phyloP scores from a whole-genome alignment of 2,113 vertebrate genomes.

The Stigmatopora argus region DNA sequence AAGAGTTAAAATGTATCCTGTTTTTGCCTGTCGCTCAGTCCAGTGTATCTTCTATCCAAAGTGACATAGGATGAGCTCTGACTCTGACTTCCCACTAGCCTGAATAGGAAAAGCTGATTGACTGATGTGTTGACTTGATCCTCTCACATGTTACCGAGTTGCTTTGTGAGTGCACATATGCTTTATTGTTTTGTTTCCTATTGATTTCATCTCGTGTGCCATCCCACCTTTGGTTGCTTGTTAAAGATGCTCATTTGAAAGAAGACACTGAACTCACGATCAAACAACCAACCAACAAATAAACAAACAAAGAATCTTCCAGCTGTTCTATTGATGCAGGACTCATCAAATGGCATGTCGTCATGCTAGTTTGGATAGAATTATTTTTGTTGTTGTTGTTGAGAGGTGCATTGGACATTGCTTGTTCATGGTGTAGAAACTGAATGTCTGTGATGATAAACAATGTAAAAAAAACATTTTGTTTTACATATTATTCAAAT shows the following conservation, averaged over 20 bases:
- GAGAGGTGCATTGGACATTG: background rate
- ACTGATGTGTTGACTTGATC: background rate
- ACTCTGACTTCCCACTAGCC: background rate
- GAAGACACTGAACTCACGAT: conserved; percentile 1
- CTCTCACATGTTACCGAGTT: background rate
- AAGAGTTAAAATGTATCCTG: background rate
- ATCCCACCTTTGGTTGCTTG: conserved; percentile 14
- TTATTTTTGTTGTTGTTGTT: conserved; percentile 26
- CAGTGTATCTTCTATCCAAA: background rate
- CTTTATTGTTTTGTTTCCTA: conserved; percentile 3
- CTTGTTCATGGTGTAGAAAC: background rate
- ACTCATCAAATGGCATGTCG: conserved; percentile 22
- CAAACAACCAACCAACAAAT: background rate
- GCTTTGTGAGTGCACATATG: background rate
- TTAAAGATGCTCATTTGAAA: conserved; percentile 6
- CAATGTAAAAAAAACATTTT: no score
- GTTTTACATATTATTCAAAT: no score
- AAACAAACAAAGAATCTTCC: conserved; percentile 10
- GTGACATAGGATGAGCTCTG: no score
- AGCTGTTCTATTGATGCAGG: conserved; percentile 30
- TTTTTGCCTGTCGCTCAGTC: background rate
- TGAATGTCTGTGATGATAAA: no score
- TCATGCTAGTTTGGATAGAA: conserved; percentile 13
- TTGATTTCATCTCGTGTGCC: conserved; percentile 4
- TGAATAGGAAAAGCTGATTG: background rate